Percentiles rank a stretch among this genome's conserved stretches.
Evolutionary conservation across 2,797 vertebrate species (phyloP).

Genomic region (Austrolebias charrua): DNA sequence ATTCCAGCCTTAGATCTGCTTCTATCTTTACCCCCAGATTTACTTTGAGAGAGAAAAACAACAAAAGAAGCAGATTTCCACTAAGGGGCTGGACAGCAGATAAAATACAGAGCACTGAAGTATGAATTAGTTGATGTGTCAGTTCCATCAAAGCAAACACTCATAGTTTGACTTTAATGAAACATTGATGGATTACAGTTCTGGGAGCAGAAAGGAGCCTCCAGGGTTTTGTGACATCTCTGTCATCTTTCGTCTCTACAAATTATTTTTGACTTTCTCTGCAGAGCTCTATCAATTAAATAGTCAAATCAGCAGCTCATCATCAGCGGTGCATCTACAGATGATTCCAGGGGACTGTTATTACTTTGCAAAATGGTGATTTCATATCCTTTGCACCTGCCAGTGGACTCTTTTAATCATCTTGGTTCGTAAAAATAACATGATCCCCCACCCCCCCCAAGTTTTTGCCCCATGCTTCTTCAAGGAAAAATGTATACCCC

Average conservation of each 20-base stretch:
- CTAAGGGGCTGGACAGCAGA: background rate
- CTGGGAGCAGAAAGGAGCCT: constrained; percentile 20
- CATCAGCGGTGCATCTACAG: constrained; percentile 11
- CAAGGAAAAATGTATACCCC: constrained; percentile 26
- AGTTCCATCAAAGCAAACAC: constrained; percentile 29
- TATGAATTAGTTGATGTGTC: constrained; percentile 21
- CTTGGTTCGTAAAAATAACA: constrained; percentile 8
- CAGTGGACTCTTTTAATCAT: constrained; percentile 16
- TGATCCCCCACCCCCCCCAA: background rate
- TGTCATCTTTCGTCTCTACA: constrained; percentile 24
- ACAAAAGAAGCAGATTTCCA: background rate
- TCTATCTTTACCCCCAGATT: no score
- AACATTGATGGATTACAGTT: constrained; percentile 5
- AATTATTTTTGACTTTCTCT: constrained; percentile 36
- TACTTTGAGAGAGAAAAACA: no score
- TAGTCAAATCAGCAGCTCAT: constrained; percentile 18
- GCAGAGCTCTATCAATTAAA: constrained; percentile 15
- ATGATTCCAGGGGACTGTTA: constrained; percentile 18
- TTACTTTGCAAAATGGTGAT: constrained; percentile 26
- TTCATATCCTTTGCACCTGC: constrained; percentile 4
- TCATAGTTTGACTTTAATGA: constrained; percentile 28
- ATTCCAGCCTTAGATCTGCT: no score
- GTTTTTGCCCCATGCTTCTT: constrained; percentile 11
- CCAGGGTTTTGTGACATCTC: background rate
- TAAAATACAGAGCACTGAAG: background rate